Conservation (phyloP, 1,140 invertebrate species). For the Solen grandis region DNA sequence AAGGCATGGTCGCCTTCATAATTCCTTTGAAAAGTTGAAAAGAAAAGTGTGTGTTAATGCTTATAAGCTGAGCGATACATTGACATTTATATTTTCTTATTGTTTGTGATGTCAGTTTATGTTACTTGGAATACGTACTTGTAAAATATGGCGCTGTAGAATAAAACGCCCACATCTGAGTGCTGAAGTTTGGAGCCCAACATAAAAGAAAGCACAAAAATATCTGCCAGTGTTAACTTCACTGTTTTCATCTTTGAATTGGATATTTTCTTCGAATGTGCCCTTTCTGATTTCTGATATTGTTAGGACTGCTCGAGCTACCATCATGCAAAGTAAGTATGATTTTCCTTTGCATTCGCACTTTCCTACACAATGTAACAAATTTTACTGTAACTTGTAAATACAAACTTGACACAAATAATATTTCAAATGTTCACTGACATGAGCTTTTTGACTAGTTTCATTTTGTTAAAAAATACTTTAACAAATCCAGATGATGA, state of each 20-base stretch:
- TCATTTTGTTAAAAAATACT: too few relatives aligned
- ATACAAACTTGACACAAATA: too few relatives aligned
- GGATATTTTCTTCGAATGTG: conserved; percentile 55
- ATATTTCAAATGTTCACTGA: too few relatives aligned
- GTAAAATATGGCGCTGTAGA: conserved; percentile 6
- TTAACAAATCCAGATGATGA: too few relatives aligned
- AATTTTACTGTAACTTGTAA: conserved; percentile 84
- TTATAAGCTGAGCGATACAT: too few relatives aligned
- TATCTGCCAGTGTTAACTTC: conserved; percentile 88
- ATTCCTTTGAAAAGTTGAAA: too few relatives aligned
- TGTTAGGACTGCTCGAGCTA: background rate
- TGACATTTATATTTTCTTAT: too few relatives aligned
- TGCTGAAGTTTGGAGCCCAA: conserved; percentile 86
- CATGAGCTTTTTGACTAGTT: too few relatives aligned
- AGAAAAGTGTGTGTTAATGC: too few relatives aligned
- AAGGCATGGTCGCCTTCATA: too few relatives aligned
- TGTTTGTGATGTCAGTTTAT: too few relatives aligned
- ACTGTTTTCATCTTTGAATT: conserved; percentile 87
- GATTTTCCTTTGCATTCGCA: conserved; percentile 21
- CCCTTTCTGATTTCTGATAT: conserved; percentile 35
- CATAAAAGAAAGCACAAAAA: conserved; percentile 88
- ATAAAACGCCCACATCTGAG: conserved; percentile 75
- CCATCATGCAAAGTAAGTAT: background rate
- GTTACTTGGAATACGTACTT: conserved; percentile 52
- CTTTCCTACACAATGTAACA: conserved; percentile 82